These are phyloP conservation scores for Drosophila ambigua DNA, from an alignment of 1,140 invertebrate genomes.

Conservation along the genomic window DNA sequence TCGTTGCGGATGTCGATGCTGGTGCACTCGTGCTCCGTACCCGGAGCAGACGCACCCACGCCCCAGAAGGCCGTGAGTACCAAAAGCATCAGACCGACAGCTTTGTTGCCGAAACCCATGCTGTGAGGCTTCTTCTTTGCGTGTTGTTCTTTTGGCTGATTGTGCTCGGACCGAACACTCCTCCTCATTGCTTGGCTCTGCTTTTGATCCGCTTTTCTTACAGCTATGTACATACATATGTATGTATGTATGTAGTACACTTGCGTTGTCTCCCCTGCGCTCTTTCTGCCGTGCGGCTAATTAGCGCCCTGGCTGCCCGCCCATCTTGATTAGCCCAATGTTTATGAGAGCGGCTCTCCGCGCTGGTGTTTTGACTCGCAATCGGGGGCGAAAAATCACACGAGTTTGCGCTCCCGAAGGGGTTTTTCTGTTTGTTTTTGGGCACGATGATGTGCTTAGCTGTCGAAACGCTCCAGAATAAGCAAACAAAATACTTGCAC, in stretches of 20 bases:
- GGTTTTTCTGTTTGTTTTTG: slow-evolving; percentile 46
- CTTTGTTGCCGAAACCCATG: slow-evolving; percentile 45
- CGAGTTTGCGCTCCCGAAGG: slow-evolving; percentile 32
- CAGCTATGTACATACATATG: slow-evolving; percentile 36
- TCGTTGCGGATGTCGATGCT: slow-evolving; percentile 93
- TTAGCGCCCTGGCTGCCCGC: slow-evolving; percentile 46
- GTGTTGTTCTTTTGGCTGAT: slow-evolving; percentile 26
- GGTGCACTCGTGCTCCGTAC: slow-evolving; percentile 85
- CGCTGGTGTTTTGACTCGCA: slow-evolving; percentile 35
- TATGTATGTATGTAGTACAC: slow-evolving; percentile 4
- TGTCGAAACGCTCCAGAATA: slow-evolving; percentile 38
- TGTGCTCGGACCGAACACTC: slow-evolving; percentile 33
- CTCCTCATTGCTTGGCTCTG: slow-evolving; percentile 51
- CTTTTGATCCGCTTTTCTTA: slow-evolving; percentile 28
- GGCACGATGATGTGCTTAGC: slow-evolving; percentile 45
- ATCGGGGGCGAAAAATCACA: slow-evolving; percentile 63
- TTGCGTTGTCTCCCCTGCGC: slow-evolving; percentile 25
- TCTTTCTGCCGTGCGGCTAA: slow-evolving; percentile 40
- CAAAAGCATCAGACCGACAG: slow-evolving; percentile 29
- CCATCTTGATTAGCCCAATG: slow-evolving; percentile 62
- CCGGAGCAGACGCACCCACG: not conserved
- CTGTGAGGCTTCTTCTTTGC: slow-evolving; percentile 17
- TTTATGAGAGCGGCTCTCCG: slow-evolving; percentile 60
- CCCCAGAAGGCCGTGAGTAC: slow-evolving; percentile 2
- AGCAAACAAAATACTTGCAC: slow-evolving; percentile 53